These are phyloP conservation scores for Coluber constrictor DNA, from an alignment of 2,797 vertebrate genomes.

Conservation along the genomic window DNA sequence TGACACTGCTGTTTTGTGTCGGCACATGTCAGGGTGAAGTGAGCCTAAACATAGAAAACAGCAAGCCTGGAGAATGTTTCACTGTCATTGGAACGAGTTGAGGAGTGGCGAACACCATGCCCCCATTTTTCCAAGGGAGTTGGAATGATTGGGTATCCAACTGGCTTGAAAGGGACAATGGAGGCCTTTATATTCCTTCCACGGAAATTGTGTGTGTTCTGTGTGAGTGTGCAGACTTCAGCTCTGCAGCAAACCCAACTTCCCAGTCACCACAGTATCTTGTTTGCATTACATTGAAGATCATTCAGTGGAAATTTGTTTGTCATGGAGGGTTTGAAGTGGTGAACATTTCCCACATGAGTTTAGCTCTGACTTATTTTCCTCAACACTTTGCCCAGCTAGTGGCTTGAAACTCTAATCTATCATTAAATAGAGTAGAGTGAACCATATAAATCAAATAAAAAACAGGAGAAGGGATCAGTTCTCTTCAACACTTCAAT, in stretches of 20 bases:
- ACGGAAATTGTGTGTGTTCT: not conserved
- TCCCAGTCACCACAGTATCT: constrained; percentile 36
- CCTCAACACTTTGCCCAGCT: not conserved
- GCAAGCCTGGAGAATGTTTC: constrained; percentile 52
- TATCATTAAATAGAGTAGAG: not conserved
- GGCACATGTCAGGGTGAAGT: constrained; percentile 73
- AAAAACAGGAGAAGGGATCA: not conserved
- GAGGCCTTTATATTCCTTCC: constrained; percentile 42
- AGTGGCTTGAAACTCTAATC: not conserved
- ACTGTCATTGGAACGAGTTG: constrained; percentile 46
- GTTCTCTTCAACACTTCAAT: not conserved
- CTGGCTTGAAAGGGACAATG: constrained; percentile 52
- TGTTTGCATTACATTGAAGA: not conserved
- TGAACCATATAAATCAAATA: not conserved
- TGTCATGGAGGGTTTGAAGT: not conserved
- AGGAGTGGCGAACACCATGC: constrained; percentile 3
- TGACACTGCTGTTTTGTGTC: constrained; percentile 65
- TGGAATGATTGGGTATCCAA: constrained; percentile 56
- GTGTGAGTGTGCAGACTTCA: not conserved
- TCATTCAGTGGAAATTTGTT: constrained; percentile 26
- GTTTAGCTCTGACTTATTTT: not conserved
- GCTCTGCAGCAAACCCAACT: constrained; percentile 5
- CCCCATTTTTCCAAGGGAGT: constrained; percentile 44
- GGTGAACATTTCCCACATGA: not conserved
- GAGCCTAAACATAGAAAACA: constrained; percentile 71